Evolutionary conservation across 2,113 vertebrate species (phyloP), one percentile per base, ranked within the genome.

Genomic region (Atrichornis clamosus): DNA sequence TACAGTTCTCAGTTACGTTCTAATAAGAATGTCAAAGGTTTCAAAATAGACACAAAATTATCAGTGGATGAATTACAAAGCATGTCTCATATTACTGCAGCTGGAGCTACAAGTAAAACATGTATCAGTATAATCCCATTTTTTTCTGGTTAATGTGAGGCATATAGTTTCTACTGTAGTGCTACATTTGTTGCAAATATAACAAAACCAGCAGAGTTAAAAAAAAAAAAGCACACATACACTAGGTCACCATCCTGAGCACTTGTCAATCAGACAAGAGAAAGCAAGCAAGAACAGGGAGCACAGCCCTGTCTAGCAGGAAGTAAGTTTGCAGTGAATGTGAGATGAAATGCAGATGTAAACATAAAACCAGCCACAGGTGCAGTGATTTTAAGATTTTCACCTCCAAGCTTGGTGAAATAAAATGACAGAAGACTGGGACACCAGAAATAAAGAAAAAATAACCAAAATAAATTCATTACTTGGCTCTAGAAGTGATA

Each of bases 31-130:
- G 6, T 50, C 55, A 63, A 67, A 93, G 50, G 42, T 84, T 93
- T 94, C 63, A 87, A 93, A 93, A 94, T 42, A 93, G 84, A 93
- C 59, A 70, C 62, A 79, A 41, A 89, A 79, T 69, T 95, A 81
- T 59, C 89, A 91, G 42, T 10, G 56, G 70, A 65, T 69, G 42
- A 87, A 83, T 87, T 79, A 55, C 42, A 39, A 78, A 96, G 62
- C 37, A 70, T n/a, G 19, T 56, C 74, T 85, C 35, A 13, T 23
- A 50, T 63, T 81, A 49, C 59, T 33, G 59, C 58, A 95, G 84
- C 58, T 87, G 63, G 46, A 84, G 46, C 39, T 76, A 41, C 39
- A 91, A 69, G 42, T 80, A 83, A 33, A 77, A 53, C 44, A 69
- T 42, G 32, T 68, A 79, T 73, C 67, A 76, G 33, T 35, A 49